Evolutionary conservation across 2,888 invertebrate genomes (phyloP).

Genomic region (Hydriomena furcata): DNA sequence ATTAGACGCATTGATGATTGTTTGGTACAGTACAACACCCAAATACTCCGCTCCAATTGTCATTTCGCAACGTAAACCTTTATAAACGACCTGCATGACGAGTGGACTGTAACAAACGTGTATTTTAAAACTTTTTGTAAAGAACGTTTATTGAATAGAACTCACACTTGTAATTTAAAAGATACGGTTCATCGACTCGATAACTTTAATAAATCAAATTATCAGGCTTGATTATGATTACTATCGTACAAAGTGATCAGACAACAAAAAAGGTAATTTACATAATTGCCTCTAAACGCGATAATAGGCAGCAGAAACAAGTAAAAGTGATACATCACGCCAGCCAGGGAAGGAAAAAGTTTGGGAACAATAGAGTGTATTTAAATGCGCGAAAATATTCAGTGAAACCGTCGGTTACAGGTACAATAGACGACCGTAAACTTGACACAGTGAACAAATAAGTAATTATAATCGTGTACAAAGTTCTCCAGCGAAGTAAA

Average conservation of each 20-base stretch:
- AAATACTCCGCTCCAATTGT: slow-evolving; percentile 46
- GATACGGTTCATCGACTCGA: slow-evolving; percentile 11
- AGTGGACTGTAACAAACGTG: slow-evolving; percentile 42
- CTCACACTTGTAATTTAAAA: background rate
- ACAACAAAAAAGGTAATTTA: slow-evolving; percentile 19
- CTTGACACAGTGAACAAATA: slow-evolving; percentile 49
- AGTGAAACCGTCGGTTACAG: slow-evolving; percentile 43
- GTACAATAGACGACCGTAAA: slow-evolving; percentile 55
- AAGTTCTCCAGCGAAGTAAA: slow-evolving; percentile 36
- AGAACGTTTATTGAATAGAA: slow-evolving; percentile 2
- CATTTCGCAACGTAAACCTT: slow-evolving; percentile 48
- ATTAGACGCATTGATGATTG: slow-evolving; percentile 19
- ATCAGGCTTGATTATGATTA: slow-evolving; percentile 18
- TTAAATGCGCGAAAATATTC: slow-evolving; percentile 39
- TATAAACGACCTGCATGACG: slow-evolving; percentile 46
- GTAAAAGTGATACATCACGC: slow-evolving; percentile 36
- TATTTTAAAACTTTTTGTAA: slow-evolving; percentile 21
- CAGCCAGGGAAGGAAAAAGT: slow-evolving; percentile 27
- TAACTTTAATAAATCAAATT: slow-evolving; percentile 15
- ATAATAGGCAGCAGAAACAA: slow-evolving; percentile 28
- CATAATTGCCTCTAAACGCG: slow-evolving; percentile 32
- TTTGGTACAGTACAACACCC: slow-evolving; percentile 29
- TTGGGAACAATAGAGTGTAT: slow-evolving; percentile 34
- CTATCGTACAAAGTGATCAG: slow-evolving; percentile 13
- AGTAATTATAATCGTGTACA: slow-evolving; percentile 30